phyloP scores from a whole-genome alignment of 92 coral and sea anemone genomes.

The Parazoanthus atlanticus region DNA sequence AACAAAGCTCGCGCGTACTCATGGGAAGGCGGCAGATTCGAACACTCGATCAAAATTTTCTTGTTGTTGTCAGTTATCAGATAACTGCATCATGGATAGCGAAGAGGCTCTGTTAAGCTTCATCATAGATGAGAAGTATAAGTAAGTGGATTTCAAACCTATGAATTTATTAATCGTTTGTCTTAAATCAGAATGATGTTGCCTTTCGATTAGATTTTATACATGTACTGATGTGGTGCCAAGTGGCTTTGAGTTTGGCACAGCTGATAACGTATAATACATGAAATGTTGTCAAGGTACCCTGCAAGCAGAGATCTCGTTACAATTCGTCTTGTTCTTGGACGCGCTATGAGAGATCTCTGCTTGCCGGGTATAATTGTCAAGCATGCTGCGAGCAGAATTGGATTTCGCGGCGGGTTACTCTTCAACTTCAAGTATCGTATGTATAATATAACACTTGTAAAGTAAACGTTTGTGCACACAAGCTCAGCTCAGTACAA shows the following conservation, averaged over 20 bases:
- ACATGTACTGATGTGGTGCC: neutral
- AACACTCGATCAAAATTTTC: constrained; percentile 20
- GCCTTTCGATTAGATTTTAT: neutral
- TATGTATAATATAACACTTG: too few relatives aligned
- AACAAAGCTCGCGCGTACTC: constrained; percentile 30
- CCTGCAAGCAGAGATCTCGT: too few relatives aligned
- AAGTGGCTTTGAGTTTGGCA: neutral
- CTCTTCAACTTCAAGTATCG: neutral
- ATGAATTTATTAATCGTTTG: neutral
- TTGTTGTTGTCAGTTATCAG: neutral
- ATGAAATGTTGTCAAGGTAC: too few relatives aligned
- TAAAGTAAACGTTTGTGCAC: too few relatives aligned
- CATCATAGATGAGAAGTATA: constrained; percentile 55
- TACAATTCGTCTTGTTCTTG: too few relatives aligned
- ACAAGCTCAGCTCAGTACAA: too few relatives aligned
- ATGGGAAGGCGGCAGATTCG: constrained; percentile 47
- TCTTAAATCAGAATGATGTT: too few relatives aligned
- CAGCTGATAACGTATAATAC: neutral
- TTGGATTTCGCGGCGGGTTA: neutral
- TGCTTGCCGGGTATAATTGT: neutral
- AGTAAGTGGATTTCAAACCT: constrained; percentile 33
- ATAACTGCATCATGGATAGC: constrained; percentile 9
- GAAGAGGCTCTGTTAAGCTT: constrained; percentile 18
- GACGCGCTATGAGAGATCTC: too few relatives aligned
- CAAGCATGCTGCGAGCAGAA: neutral